phyloP scores from a whole-genome alignment of 2,888 invertebrate species.

The Apomyelois bistriatella region DNA sequence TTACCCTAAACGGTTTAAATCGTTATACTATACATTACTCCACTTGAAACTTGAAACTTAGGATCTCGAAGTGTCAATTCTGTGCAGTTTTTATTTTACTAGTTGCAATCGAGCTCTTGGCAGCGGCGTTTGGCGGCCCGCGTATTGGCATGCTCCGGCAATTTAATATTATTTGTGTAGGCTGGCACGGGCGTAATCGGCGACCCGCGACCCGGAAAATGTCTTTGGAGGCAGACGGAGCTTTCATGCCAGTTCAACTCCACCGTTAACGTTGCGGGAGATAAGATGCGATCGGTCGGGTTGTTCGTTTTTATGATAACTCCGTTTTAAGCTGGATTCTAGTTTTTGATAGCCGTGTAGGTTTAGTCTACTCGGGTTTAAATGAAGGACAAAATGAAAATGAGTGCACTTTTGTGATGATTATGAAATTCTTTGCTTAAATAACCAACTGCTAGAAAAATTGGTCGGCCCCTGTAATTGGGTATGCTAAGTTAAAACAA shows the following conservation, averaged over 20 bases:
- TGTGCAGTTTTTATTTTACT: background rate
- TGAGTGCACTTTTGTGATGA: no score
- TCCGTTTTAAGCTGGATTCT: background rate
- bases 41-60: background rate
- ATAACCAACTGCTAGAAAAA: no score
- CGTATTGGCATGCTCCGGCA: conserved; percentile 70
- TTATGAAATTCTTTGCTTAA: no score
- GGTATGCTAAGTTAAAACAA: no score
- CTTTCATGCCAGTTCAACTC: conserved; percentile 46
- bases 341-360: background rate
- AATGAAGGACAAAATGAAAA: no score
- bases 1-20: no score
- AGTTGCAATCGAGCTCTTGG: conserved; percentile 55
- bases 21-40: no score
- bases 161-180: conserved; percentile 77
- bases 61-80: background rate
- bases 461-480: no score
- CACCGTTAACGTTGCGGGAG: conserved; percentile 2
- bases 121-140: conserved; percentile 45
- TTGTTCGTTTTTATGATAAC: conserved; percentile 4
- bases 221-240: conserved; percentile 40
- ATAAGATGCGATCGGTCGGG: conserved; percentile 11
- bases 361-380: no score
- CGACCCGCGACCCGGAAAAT: conserved; percentile 53
- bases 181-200: conserved; percentile 54